Base-by-base conservation (phyloP, 2,797 vertebrate species). In the Dallia pectoralis region DNA sequence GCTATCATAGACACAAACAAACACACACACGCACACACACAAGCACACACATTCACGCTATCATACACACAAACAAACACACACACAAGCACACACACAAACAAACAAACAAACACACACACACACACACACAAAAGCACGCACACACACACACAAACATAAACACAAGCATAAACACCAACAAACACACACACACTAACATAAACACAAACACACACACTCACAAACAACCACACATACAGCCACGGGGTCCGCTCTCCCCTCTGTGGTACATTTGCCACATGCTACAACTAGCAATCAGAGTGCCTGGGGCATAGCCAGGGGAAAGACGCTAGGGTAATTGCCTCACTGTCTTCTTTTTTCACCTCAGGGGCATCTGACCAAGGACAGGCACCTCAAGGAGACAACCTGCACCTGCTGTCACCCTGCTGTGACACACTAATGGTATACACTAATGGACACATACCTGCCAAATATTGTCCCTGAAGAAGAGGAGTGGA, bases 281-380 rank as follows among this genome's bases (percentile, higher is more conserved):
- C 14, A 18, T 32, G 59, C 78, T 74, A 76, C 79, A 83, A 67
- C 29, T 64, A 36, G 51, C 69, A 82, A 85, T 51, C 77, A 19
- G 12, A 70, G 15, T 63, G 82, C 80, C 83, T 76, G 62, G 79
- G 82, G 85, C 80, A 76, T 75, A 83, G 71, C 79, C 79, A 56
- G 12, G 51, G 75, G 73, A 75, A 74, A 72, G 59, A 48, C 59
- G 25, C 27, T 29, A 74, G 69, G 22, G 7, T 27, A 70, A 68
- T 12, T n/a, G 2, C 71, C 27, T 65, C 40, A 40, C 36, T 18
- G 68, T 78, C 77, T 88, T 72, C 53, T 44, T 69, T 36, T 79
- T 59, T 64, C 4, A 56, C 18, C 25, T 68, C 47, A 44, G 19
- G 62, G 44, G 49, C 53, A 40, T 70, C 67, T 63, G 53, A 47